Percentiles rank a stretch among this genome's conserved stretches.
phyloP scores from a whole-genome alignment of 2,113 vertebrate species.

The Centropus unirufus region DNA sequence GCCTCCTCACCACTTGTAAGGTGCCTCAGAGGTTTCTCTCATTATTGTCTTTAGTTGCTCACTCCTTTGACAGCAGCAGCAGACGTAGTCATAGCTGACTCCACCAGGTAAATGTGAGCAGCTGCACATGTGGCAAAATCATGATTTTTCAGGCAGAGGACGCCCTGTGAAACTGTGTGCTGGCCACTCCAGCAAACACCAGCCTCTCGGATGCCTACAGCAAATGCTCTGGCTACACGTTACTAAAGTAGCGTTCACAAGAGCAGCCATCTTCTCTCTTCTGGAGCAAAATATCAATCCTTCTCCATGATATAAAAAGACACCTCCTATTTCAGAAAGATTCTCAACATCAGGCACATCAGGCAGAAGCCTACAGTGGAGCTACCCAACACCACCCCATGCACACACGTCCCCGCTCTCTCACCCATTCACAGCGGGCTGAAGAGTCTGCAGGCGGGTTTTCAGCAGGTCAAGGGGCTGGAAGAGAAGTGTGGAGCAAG shows the following conservation, averaged over 20 bases:
- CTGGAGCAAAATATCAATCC: background rate
- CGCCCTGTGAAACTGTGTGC: background rate
- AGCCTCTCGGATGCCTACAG: background rate
- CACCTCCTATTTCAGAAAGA: background rate
- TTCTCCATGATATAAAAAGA: background rate
- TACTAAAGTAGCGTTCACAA: background rate
- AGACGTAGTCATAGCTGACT: background rate
- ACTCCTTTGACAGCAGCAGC: background rate
- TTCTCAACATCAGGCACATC: background rate
- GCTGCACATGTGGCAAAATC: accelerated
- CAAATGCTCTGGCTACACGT: background rate
- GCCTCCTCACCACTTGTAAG: background rate
- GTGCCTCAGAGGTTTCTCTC: background rate
- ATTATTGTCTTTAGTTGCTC: background rate
- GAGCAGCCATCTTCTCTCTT: background rate
- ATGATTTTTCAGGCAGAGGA: background rate
- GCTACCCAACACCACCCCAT: accelerated
- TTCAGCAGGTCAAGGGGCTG: conserved; percentile 96
- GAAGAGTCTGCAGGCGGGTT: conserved; percentile 89
- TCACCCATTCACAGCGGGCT: conserved; percentile 71
- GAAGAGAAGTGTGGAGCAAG: conserved; percentile 93
- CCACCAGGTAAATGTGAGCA: background rate
- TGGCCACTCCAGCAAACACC: background rate
- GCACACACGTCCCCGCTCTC: background rate
- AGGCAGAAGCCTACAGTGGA: background rate